Evolutionary conservation across 2,888 invertebrate species (phyloP), one percentile per base, ranked within the genome.

Genomic region (Linnaemya tessellans): DNA sequence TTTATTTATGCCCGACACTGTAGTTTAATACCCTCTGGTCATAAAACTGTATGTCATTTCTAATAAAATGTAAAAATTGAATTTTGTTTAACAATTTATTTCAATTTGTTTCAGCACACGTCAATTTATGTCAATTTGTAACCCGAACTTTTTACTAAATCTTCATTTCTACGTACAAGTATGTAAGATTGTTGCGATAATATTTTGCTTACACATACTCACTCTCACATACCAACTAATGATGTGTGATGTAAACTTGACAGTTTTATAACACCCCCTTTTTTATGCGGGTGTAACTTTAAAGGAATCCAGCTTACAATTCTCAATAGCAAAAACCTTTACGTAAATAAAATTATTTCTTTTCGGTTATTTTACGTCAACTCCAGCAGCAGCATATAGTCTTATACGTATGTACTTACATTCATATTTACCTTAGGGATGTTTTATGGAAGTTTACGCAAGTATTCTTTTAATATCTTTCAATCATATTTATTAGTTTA

Each of bases 241-340:
- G 82, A 85, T 85, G 85, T 85, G 85, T 85, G 85, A 85, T 85
- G 85, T 80, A 85, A 85, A 85, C 82, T 85, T 85, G 85, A 82
- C 85, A 82, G 71, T 75, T 85, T 58, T 80, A 65, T 49, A 85
- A 82, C 85, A 82, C 54, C 85, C 82, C 79, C 62, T 25, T 64
- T 10, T 38, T 20, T 41, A 18, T 60, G 41, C 41, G 70, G 51
- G 43, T 79, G 35, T 70, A 54, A 71, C 35, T 79, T 79, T 79
- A 58, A 67, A 58, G 46, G 35, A 9, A 35, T 62, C n/a, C 15
- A 58, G 11, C 30, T 30, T 30, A n/a, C 30, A 30, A 30, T 30
- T 30, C 30, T 30, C 30, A 30, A 30, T 5, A 30, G 1, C 35
- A 43, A 13, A 62, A 35, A 51, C 15, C 20, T 56, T 20, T 20